These are phyloP conservation scores for Spialia ferax DNA, from an alignment of 2,888 invertebrate species.

Conservation along the genomic window DNA sequence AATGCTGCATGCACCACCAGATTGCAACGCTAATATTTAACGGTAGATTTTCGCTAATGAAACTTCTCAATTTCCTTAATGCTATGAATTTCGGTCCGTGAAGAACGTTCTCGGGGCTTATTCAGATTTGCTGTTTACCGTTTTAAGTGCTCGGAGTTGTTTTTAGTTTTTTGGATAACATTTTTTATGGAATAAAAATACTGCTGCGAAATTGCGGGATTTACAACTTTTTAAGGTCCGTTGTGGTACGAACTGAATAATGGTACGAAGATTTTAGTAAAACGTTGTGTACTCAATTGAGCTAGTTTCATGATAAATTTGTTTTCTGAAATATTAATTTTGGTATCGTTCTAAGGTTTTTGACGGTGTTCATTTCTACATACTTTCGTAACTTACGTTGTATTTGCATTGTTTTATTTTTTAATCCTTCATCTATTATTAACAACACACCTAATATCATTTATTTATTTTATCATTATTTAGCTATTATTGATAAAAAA, in stretches of 20 bases:
- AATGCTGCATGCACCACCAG: conserved; percentile 60
- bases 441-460: too few relatives aligned
- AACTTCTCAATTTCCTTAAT: conserved; percentile 43
- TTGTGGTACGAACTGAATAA: neutral
- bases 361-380: too few relatives aligned
- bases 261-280: neutral
- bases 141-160: conserved; percentile 13
- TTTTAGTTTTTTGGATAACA: conserved; percentile 22
- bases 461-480: too few relatives aligned
- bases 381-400: too few relatives aligned
- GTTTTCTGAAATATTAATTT: neutral
- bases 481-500: too few relatives aligned
- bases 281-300: neutral
- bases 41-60: conserved; percentile 48
- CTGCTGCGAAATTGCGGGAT: conserved; percentile 2
- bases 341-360: neutral
- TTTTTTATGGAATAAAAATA: conserved; percentile 22
- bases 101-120: conserved; percentile 28
- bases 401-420: too few relatives aligned
- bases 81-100: conserved; percentile 31
- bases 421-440: too few relatives aligned
- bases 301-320: neutral
- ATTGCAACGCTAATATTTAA: conserved; percentile 51
- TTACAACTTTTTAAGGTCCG: neutral
- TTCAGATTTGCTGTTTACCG: conserved; percentile 22